Evolutionary conservation across 2,888 invertebrate species (phyloP).

Genomic region (Drosophila algonquin): DNA sequence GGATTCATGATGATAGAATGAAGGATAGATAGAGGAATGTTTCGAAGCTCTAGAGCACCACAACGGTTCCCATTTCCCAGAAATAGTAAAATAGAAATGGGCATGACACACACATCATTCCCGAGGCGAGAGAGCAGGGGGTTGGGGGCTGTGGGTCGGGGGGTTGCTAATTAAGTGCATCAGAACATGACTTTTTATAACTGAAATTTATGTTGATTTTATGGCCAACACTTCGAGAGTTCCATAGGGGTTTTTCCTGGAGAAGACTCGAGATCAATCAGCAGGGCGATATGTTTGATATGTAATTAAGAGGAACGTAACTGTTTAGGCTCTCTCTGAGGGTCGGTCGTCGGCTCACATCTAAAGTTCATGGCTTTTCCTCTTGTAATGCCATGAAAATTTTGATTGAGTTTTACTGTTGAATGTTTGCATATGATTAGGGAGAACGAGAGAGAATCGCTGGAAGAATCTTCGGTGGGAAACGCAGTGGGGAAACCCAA

Average conservation of each 20-base stretch:
- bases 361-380: conserved; percentile 50
- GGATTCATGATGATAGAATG: conserved; percentile 6
- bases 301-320: conserved; percentile 75
- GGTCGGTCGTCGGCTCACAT: conserved; percentile 24
- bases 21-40: neutral
- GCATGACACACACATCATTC: conserved; percentile 64
- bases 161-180: conserved; percentile 74
- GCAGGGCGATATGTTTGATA: conserved; percentile 75
- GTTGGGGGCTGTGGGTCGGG: conserved; percentile 10
- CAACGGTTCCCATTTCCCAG: neutral
- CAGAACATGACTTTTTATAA: conserved; percentile 79
- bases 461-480: conserved; percentile 20
- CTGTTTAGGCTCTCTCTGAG: conserved; percentile 39
- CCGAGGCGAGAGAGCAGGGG: conserved; percentile 33
- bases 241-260: neutral
- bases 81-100: conserved; percentile 49
- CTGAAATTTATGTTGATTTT: conserved; percentile 78
- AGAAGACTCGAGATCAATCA: conserved; percentile 62
- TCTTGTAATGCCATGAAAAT: conserved; percentile 57
- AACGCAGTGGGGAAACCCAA: conserved; percentile 18
- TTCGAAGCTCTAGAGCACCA: too few relatives aligned
- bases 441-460: neutral
- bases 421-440: conserved; percentile 67
- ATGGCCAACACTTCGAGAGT: conserved; percentile 50
- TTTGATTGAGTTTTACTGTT: conserved; percentile 72